phyloP scores from a whole-genome alignment of 2,113 vertebrate species.

The Manacus vitellinus region DNA sequence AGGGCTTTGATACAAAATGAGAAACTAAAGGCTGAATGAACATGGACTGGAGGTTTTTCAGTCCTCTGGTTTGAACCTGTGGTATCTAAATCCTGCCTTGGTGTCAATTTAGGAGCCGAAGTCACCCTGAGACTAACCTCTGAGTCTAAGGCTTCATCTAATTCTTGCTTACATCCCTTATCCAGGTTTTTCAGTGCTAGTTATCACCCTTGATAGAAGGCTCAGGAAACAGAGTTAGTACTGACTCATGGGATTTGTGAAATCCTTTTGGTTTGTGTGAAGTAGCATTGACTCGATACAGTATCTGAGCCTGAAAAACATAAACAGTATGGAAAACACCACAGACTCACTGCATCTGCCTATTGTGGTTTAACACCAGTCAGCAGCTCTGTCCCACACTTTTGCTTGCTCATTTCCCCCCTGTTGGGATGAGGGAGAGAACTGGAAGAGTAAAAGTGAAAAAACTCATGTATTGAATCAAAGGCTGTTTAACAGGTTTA shows the following conservation, averaged over 20 bases:
- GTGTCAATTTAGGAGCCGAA: not conserved
- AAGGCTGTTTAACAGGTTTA: not conserved
- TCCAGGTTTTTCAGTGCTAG: not conserved
- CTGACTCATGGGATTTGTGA: not conserved
- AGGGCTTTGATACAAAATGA: not conserved
- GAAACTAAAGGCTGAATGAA: not conserved
- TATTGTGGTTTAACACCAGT: not conserved
- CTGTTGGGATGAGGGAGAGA: rapidly evolving
- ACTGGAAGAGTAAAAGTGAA: not conserved
- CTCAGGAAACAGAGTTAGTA: not conserved
- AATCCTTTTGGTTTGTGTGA: not conserved
- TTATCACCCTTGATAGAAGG: not conserved
- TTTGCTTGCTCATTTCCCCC: not conserved
- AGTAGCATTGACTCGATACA: not conserved
- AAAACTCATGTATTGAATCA: not conserved
- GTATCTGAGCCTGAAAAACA: not conserved
- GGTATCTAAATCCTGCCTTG: not conserved
- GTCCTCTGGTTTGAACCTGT: not conserved
- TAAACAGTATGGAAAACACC: not conserved
- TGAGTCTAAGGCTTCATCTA: not conserved
- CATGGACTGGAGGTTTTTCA: not conserved
- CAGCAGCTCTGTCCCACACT: not conserved
- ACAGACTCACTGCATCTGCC: not conserved
- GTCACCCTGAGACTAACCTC: not conserved
- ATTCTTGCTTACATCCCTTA: not conserved